Evolutionary conservation across 2,888 invertebrate genomes (phyloP), one percentile per base, ranked within the genome.

Genomic region (Leptinotarsa juncta): DNA sequence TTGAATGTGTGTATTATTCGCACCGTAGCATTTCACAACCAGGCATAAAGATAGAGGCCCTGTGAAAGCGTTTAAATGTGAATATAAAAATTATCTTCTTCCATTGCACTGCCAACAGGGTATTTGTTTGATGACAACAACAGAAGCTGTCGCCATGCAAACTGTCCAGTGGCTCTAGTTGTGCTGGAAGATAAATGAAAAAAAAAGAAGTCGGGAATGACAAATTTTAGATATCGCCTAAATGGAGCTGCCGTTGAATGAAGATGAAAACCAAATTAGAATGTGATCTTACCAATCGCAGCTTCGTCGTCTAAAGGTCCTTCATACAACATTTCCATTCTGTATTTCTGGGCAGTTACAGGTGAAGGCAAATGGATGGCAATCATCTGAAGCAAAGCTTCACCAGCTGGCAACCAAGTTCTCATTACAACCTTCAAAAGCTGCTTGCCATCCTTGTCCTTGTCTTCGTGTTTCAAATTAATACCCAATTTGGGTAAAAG

Each of bases 381-480:
- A 90, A 99, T 99, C 99, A 99, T 99, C 92, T 99, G 98, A 90
- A 99, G 96, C 85, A 99, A 90, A 85, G 99, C 97, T 89, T 99
- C 99, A 83, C 99, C 99, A 87, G 99, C 99, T 72, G 99, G 99
- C 89, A 99, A 91, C 99, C 99, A 99, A 78, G 96, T 96, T 84
- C 99, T 94, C 99, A 99, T 99, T 79, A 99, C 96, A 82, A 96
- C 94, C 92, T 99, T 99, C 84, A 99, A 91, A 80, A 99, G 91
- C 77, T 94, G 95, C 88, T 99, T 99, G 83, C 98, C 98, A 82
- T 97, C 97, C 89, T 97, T 95, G 80, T 99, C 98, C 86, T 95
- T 93, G 86, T 99, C 99, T 88, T 99, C 99, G 82, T 94, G 93
- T 87, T 96, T 96, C 85, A 99, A 89, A 83, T 94, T 92, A 86